Evolutionary conservation across 2,113 vertebrate genomes (phyloP), one percentile per base, ranked within the genome.

Genomic region (Monopterus albus): DNA sequence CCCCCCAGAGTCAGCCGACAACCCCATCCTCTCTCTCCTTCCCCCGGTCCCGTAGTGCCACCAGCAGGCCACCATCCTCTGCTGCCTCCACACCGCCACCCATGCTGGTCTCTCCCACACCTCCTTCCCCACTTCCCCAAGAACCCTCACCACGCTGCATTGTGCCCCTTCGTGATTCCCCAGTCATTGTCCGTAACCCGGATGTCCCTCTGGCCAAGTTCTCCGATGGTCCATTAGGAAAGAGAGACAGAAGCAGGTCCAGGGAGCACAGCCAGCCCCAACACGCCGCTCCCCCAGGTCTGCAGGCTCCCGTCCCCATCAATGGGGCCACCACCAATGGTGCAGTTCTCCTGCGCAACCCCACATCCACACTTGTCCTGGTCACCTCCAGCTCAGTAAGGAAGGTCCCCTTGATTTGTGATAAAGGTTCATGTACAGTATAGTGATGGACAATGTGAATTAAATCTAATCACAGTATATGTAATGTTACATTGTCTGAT

Each of bases 171-270:
- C 92, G 96, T 0, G 96, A 97, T 81, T 97, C 96, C 0, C 96
- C 96, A 0, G 95, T 97, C 69, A 97, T 97, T 1, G 96, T 97
- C 21, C 94, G 96, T 20, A 97, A 97, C 84, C 96, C 96, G 0
- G 96, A 97, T 0, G 95, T 97, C 58, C 96, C 96, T 5, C 91
- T 96, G 59, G 93, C 95, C 50, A 96, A 95, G 58, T 97, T 96
- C 82, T 93, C 93, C 0, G 95, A 95, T 2, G 90, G 94, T 18
- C 94, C 94, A 0, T 82, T 94, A 40, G 94, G 38, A 77, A 92
- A 63, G 55, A 82, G 88, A 58, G 91, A 91, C 49, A 72, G 86
- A 40, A 83, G 83, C 55, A 76, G 86, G 47, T 88, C 89, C 23
- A 87, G 91, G 72, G 91, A 91, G 62, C 89, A 88, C 72, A 91